Conservation (phyloP, 1,140 invertebrate species). For the Augochlora pura region DNA sequence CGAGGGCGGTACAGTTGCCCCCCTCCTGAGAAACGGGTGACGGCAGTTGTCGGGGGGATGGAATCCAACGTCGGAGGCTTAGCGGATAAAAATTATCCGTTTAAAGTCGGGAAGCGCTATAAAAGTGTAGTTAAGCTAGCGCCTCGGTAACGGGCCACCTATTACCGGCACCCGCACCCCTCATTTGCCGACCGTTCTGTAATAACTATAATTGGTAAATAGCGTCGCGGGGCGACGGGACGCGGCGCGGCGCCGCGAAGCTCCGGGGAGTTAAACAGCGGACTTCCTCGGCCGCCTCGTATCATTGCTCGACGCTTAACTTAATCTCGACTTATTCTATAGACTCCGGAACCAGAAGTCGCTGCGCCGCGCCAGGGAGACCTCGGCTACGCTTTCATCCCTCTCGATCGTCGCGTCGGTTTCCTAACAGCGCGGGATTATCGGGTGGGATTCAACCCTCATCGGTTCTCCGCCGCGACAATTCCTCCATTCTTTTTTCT, state of each 20-base stretch:
- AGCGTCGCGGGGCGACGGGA: conserved; percentile 20
- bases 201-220: conserved; percentile 72
- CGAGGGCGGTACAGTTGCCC: conserved; percentile 67
- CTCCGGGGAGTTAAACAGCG: conserved; percentile 36
- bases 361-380: too few relatives aligned
- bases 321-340: background rate
- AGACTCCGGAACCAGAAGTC: too few relatives aligned
- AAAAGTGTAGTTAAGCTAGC: conserved; percentile 71
- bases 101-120: conserved; percentile 68
- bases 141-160: conserved; percentile 42
- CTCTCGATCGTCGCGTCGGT: too few relatives aligned
- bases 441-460: too few relatives aligned
- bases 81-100: conserved; percentile 74
- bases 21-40: conserved; percentile 30
- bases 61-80: conserved; percentile 60
- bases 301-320: background rate
- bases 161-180: conserved; percentile 29
- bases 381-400: too few relatives aligned
- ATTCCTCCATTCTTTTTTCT: too few relatives aligned
- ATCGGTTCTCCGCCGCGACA: too few relatives aligned
- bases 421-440: too few relatives aligned
- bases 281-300: background rate
- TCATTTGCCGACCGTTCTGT: conserved; percentile 36
- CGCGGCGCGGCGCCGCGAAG: background rate
- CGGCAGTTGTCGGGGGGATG: conserved; percentile 50